phyloP scores from a whole-genome alignment of 2,113 vertebrate species.

The Empidonax alnorum region DNA sequence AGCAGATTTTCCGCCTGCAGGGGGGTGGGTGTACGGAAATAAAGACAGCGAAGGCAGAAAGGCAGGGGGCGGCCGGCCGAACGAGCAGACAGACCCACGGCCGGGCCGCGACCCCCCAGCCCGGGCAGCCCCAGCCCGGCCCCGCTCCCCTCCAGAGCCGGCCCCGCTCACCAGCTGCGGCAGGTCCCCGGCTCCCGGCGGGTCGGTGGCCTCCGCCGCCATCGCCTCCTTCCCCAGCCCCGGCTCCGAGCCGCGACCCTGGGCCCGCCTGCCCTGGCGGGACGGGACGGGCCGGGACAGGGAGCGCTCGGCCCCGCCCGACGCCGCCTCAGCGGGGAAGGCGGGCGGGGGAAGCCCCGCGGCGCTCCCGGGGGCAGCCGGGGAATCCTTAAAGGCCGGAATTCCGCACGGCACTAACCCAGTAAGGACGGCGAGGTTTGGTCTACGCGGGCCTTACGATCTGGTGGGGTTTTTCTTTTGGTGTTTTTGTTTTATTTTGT shows the following conservation, averaged over 20 bases:
- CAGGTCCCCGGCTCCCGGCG: background rate
- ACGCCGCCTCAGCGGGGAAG: too few relatives aligned
- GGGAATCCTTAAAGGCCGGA: fast-evolving
- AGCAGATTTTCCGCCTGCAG: constrained; percentile 84
- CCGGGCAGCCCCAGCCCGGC: too few relatives aligned
- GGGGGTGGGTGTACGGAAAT: background rate
- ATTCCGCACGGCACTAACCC: fast-evolving
- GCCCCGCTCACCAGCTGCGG: constrained; percentile 47
- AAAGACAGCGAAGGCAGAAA: background rate
- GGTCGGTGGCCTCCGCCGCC: background rate
- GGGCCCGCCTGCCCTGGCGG: background rate
- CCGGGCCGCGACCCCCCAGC: background rate
- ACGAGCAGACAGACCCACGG: too few relatives aligned
- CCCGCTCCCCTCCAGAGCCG: background rate
- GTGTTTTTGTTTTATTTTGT: too few relatives aligned
- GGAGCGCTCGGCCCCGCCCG: background rate
- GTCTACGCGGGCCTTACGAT: fast-evolving
- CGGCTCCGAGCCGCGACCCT: background rate
- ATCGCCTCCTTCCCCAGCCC: background rate
- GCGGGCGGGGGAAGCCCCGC: too few relatives aligned
- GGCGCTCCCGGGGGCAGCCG: fast-evolving
- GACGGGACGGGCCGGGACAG: background rate
- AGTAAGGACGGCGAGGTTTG: too few relatives aligned
- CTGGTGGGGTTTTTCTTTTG: too few relatives aligned
- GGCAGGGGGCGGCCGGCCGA: background rate